Percentiles rank a stretch among this genome's conserved stretches.
These are phyloP conservation scores for Lampris incognitus DNA, from an alignment of 2,113 vertebrate species.

Conservation along the genomic window DNA sequence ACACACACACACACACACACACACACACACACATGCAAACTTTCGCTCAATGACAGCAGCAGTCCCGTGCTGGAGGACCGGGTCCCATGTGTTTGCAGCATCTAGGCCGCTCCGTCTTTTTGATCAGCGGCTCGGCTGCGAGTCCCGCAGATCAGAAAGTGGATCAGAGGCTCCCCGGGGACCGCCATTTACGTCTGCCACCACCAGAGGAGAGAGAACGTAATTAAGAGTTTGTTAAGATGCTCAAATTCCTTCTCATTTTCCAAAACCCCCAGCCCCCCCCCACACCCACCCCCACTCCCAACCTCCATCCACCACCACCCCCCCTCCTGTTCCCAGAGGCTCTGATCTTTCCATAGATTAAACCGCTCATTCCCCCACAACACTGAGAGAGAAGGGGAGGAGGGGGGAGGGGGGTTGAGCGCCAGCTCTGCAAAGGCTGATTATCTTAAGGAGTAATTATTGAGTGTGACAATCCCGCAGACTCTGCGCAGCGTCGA, in stretches of 20 bases:
- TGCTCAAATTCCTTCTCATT: conserved; percentile 79
- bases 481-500: conserved; percentile 51
- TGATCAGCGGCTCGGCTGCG: conserved; percentile 79
- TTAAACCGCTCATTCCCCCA: conserved; percentile 69
- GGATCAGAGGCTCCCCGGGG: conserved; percentile 79
- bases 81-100: conserved; percentile 80
- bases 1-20: too few relatives aligned
- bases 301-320: conserved; percentile 15
- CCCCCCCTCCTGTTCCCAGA: conserved; percentile 52
- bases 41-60: conserved; percentile 70
- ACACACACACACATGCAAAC: too few relatives aligned
- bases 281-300: conserved; percentile 19
- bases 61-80: conserved; percentile 67
- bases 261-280: conserved; percentile 45
- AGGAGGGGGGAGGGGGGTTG: conserved; percentile 55
- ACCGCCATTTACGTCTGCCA: conserved; percentile 77
- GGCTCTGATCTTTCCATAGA: conserved; percentile 75
- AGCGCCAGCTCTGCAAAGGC: conserved; percentile 69
- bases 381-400: conserved; percentile 33
- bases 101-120: conserved; percentile 78
- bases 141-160: conserved; percentile 81
- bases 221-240: conserved; percentile 82
- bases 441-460: conserved; percentile 81
- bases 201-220: conserved; percentile 72
- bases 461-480: conserved; percentile 74